These are phyloP conservation scores for Drosophila fulvimacula DNA, from an alignment of 2,888 invertebrate species.

Conservation along the genomic window DNA sequence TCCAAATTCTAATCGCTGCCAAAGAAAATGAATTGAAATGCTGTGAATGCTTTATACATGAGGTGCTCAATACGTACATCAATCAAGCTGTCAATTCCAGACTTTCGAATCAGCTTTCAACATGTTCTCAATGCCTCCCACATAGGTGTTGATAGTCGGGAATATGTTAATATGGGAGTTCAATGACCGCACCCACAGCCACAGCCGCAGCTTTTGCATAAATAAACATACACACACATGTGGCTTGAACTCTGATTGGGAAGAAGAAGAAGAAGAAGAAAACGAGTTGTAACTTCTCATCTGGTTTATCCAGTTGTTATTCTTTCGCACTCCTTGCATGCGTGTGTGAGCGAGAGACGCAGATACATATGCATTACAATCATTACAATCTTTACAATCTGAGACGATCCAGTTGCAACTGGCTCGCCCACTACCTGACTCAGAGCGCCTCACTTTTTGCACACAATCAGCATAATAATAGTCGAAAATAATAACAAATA, in stretches of 20 bases:
- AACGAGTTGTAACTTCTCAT: constrained; percentile 57
- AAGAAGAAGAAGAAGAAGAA: constrained; percentile 16
- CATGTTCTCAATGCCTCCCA: constrained; percentile 26
- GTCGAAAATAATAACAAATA: constrained; percentile 20
- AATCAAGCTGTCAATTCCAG: constrained; percentile 14
- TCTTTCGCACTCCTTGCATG: not conserved
- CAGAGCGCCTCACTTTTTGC: constrained; percentile 1
- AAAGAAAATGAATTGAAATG: constrained; percentile 1
- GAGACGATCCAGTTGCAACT: constrained; percentile 4
- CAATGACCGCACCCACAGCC: constrained; percentile 58
- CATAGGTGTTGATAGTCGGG: constrained; percentile 1
- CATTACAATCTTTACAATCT: constrained; percentile 4
- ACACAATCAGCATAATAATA: constrained; percentile 17
- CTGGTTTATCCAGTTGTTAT: constrained; percentile 67
- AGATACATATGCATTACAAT: not conserved
- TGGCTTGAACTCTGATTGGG: not conserved
- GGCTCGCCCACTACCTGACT: constrained; percentile 29
- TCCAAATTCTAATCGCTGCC: not conserved
- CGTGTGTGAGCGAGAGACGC: not conserved
- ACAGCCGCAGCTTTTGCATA: constrained; percentile 69
- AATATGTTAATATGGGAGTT: constrained; percentile 44
- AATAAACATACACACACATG: constrained; percentile 17
- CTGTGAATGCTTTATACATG: not conserved
- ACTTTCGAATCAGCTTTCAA: constrained; percentile 29
- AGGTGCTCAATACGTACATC: not conserved